A percentile compares a stretch with the other conserved stretches of the same genome.
Evolutionary conservation across 1,140 invertebrate genomes (phyloP).

Genomic region (Triops longicaudatus): DNA sequence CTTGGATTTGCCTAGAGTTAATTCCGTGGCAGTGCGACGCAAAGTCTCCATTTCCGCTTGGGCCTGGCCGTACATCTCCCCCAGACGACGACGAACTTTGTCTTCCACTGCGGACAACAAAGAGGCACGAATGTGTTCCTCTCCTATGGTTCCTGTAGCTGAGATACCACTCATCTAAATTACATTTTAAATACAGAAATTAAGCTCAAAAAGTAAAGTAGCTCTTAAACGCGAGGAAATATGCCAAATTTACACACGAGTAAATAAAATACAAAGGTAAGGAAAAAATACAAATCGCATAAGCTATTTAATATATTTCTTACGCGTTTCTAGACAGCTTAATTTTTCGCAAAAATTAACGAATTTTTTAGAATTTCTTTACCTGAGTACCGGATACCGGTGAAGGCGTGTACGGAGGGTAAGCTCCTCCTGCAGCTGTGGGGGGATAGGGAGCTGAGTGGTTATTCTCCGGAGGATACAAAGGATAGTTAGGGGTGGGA

Average conservation of each 20-base stretch:
- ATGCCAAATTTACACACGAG: no score
- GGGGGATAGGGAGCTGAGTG: constrained; percentile 36
- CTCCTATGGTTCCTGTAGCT: constrained; percentile 68
- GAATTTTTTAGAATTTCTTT: no score
- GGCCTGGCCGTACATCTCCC: constrained; percentile 80
- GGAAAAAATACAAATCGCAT: no score
- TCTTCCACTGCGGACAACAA: constrained; percentile 90
- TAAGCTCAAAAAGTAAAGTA: no score
- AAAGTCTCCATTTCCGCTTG: constrained; percentile 87
- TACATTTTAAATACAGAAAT: neutral
- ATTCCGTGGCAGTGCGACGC: constrained; percentile 75
- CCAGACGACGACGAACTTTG: constrained; percentile 73
- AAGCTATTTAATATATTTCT: no score
- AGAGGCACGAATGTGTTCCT: constrained; percentile 89
- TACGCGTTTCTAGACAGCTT: no score
- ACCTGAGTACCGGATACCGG: constrained; percentile 25
- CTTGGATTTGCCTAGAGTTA: constrained; percentile 73
- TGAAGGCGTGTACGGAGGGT: constrained; percentile 40
- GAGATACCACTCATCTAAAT: constrained; percentile 24
- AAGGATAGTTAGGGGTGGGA: constrained; percentile 33
- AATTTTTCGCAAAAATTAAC: no score
- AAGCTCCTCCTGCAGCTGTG: constrained; percentile 36
- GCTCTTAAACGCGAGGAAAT: no score
- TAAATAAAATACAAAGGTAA: no score
- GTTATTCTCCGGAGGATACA: constrained; percentile 29